These are phyloP conservation scores for Drosophila burlai DNA, from an alignment of 1,140 invertebrate genomes.

Conservation along the genomic window DNA sequence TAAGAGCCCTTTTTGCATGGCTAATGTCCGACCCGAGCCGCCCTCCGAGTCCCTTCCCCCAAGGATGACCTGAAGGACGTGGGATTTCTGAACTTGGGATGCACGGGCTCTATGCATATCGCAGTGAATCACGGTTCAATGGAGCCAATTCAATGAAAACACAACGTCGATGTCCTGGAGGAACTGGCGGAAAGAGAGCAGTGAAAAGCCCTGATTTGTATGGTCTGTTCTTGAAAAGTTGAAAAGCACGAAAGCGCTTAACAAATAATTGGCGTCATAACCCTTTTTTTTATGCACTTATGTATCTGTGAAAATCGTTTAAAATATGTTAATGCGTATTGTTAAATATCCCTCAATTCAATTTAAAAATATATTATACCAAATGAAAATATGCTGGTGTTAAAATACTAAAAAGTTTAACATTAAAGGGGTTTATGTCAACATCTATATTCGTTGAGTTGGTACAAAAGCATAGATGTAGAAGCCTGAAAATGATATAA, in stretches of 20 bases:
- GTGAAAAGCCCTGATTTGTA: constrained; percentile 1
- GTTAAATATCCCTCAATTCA: neutral
- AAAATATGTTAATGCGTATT: neutral
- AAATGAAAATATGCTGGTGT: too few species aligned
- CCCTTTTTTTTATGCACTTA: neutral
- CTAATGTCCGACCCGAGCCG: constrained; percentile 27
- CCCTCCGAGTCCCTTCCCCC: neutral
- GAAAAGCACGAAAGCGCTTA: neutral
- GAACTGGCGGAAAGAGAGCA: neutral
- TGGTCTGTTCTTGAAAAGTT: neutral
- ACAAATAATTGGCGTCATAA: constrained; percentile 8
- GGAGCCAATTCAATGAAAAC: constrained; percentile 24
- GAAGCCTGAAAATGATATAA: too few species aligned
- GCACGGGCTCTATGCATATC: constrained; percentile 18
- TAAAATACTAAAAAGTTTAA: too few species aligned
- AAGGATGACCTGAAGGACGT: constrained; percentile 20
- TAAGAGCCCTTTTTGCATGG: constrained; percentile 33
- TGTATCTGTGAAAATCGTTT: neutral
- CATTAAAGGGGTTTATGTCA: too few species aligned
- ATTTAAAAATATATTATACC: too few species aligned
- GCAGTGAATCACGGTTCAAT: constrained; percentile 38
- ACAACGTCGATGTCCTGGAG: neutral
- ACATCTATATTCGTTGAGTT: too few species aligned
- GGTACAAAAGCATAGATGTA: too few species aligned
- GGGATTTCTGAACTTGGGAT: constrained; percentile 25